Conservation (phyloP, 2,797 vertebrate species). For the Microchirus variegatus region DNA sequence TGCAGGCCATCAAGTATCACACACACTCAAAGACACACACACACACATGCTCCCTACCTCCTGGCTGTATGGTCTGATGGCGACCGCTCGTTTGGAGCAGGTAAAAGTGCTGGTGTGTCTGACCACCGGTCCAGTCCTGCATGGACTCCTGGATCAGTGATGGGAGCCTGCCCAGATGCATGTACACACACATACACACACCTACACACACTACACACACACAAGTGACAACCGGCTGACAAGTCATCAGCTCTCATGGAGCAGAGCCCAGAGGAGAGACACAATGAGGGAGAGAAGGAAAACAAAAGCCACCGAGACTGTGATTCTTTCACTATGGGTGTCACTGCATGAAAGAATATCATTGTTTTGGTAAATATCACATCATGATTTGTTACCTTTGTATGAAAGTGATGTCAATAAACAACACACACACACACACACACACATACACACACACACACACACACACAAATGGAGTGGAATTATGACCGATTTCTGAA, state of each 20-base stretch:
- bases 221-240: slow-evolving; percentile 55
- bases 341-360: neutral
- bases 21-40: neutral
- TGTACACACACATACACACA: too few species aligned
- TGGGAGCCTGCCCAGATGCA: slow-evolving; percentile 45
- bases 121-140: slow-evolving; percentile 60
- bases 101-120: slow-evolving; percentile 64
- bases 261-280: slow-evolving; percentile 20
- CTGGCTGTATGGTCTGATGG: slow-evolving; percentile 60
- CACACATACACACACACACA: too few species aligned
- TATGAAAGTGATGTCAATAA: neutral
- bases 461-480: too few species aligned
- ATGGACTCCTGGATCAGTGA: slow-evolving; percentile 46
- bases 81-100: slow-evolving; percentile 62
- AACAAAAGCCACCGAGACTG: slow-evolving; percentile 47
- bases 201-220: slow-evolving; percentile 11
- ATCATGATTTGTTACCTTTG: too few species aligned
- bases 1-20: neutral
- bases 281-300: slow-evolving; percentile 23
- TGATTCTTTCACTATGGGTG: slow-evolving; percentile 30
- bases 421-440: neutral
- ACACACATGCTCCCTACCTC: slow-evolving; percentile 47
- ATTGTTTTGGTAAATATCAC: slow-evolving; percentile 14
- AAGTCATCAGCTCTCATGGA: slow-evolving; percentile 43
- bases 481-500: too few species aligned